Evolutionary conservation across 1,140 invertebrate species (phyloP).

Genomic region (Diabrotica virgifera): DNA sequence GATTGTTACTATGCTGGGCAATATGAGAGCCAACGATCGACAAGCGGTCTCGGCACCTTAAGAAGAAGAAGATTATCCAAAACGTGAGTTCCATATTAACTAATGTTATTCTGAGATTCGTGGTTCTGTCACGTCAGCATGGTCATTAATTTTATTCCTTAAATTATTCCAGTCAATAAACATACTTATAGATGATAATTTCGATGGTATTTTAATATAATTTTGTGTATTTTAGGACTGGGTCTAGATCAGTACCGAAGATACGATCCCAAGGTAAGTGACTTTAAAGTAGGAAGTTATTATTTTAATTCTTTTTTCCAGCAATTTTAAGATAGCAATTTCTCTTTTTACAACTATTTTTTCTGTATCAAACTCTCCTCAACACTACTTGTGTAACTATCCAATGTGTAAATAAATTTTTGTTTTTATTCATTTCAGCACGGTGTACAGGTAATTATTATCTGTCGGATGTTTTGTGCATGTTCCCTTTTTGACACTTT

Average conservation of each 20-base stretch:
- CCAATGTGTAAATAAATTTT: conserved; percentile 16
- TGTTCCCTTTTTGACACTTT: conserved; percentile 20
- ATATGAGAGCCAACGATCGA: too few relatives aligned
- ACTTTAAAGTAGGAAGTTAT: background rate
- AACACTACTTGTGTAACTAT: conserved; percentile 6
- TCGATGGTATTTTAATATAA: too few relatives aligned
- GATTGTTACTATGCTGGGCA: too few relatives aligned
- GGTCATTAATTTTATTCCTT: too few relatives aligned
- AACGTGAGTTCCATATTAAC: too few relatives aligned
- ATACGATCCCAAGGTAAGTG: conserved; percentile 90
- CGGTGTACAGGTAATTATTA: conserved; percentile 42
- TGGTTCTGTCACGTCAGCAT: too few relatives aligned
- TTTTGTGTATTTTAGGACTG: conserved; percentile 63
- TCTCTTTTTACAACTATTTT: background rate
- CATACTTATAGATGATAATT: too few relatives aligned
- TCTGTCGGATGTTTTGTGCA: conserved; percentile 22
- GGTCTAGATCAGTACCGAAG: conserved; percentile 94
- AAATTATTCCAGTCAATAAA: too few relatives aligned
- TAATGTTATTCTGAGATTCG: too few relatives aligned
- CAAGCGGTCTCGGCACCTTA: too few relatives aligned
- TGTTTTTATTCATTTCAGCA: conserved; percentile 39
- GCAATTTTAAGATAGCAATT: background rate
- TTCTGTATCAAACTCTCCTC: background rate
- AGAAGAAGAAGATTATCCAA: too few relatives aligned
- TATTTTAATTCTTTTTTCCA: background rate